phyloP scores from a whole-genome alignment of 2,113 vertebrate genomes.

The Eidolon helvum region DNA sequence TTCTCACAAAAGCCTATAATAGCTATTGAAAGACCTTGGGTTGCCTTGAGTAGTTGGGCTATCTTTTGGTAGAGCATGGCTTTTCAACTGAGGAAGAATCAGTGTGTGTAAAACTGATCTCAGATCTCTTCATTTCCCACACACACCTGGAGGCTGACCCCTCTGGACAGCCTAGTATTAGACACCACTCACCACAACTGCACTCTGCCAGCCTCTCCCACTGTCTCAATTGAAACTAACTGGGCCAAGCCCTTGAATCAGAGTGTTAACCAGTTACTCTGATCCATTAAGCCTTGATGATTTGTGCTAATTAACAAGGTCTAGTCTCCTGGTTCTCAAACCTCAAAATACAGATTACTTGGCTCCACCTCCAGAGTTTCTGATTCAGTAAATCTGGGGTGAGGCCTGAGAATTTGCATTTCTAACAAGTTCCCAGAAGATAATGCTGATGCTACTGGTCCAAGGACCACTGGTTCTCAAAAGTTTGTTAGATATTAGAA shows the following conservation, averaged over 20 bases:
- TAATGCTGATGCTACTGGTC: not conserved
- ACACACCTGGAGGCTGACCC: rapidly evolving
- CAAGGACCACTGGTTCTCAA: not conserved
- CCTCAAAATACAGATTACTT: not conserved
- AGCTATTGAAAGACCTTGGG: not conserved
- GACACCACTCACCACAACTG: not conserved
- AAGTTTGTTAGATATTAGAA: not conserved
- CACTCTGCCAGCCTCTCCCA: not conserved
- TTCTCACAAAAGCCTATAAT: not conserved
- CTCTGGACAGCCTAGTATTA: not conserved
- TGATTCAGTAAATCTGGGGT: not conserved
- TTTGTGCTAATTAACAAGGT: not conserved
- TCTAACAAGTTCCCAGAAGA: not conserved
- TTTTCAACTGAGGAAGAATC: not conserved
- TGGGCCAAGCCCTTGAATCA: not conserved
- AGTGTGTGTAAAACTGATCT: not conserved
- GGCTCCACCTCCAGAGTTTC: not conserved
- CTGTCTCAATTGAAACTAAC: not conserved
- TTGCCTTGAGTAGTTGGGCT: not conserved
- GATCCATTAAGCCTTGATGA: not conserved
- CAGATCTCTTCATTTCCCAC: not conserved
- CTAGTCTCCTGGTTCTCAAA: not conserved
- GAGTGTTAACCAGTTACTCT: not conserved
- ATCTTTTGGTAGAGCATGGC: not conserved
- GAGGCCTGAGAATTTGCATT: not conserved